A percentile compares a stretch with the other conserved stretches of the same genome.
Evolutionary conservation across 2,888 invertebrate genomes (phyloP).

Genomic region (Brenthis daphne): DNA sequence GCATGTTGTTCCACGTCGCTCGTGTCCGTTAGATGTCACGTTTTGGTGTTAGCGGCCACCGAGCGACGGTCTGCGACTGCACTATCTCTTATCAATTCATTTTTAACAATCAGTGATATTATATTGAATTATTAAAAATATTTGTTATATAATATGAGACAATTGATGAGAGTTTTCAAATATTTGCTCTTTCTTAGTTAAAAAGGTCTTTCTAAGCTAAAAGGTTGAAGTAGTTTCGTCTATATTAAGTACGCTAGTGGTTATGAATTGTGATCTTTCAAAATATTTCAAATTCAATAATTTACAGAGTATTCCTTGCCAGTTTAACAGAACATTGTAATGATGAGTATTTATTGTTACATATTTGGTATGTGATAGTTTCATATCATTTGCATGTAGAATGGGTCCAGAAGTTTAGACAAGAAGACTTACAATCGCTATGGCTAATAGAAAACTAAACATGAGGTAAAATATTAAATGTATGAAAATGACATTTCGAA

Average conservation of each 20-base stretch:
- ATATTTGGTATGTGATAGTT: slow-evolving; percentile 2
- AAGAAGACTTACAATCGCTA: too few relatives aligned
- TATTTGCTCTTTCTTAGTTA: not conserved
- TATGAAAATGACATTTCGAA: too few relatives aligned
- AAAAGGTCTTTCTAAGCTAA: slow-evolving; percentile 3
- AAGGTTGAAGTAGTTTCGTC: not conserved
- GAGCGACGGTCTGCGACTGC: slow-evolving; percentile 66
- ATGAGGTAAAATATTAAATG: too few relatives aligned
- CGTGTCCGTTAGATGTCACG: slow-evolving; percentile 79
- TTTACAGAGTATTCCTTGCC: not conserved
- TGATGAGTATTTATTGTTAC: not conserved
- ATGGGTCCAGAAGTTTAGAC: too few relatives aligned
- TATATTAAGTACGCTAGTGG: not conserved
- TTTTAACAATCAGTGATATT: not conserved
- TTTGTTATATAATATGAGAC: not conserved
- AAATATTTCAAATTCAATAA: not conserved
- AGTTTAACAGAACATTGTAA: not conserved
- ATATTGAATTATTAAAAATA: not conserved
- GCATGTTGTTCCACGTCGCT: slow-evolving; percentile 63
- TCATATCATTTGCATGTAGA: slow-evolving; percentile 6
- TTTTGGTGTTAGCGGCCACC: slow-evolving; percentile 74
- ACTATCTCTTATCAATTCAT: slow-evolving; percentile 47
- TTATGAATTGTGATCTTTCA: not conserved
- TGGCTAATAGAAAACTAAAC: too few relatives aligned
- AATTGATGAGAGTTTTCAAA: slow-evolving; percentile 16